Percentiles rank a stretch among this genome's conserved stretches.
These are phyloP conservation scores for Heterochromis multidens DNA, from an alignment of 2,113 vertebrate species.

Conservation along the genomic window DNA sequence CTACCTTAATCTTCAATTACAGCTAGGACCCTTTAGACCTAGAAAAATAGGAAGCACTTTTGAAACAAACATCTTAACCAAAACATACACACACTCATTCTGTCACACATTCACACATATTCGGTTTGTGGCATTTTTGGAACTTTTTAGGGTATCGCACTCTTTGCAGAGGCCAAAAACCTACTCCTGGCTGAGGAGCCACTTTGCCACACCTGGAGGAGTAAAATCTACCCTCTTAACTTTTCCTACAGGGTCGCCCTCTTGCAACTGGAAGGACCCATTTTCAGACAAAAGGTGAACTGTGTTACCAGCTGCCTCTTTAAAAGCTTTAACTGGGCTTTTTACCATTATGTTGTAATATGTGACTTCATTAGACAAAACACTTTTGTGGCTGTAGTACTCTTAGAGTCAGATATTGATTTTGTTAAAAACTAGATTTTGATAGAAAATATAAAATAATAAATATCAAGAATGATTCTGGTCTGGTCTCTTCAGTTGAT, in stretches of 20 bases:
- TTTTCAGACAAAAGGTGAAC: constrained; percentile 14
- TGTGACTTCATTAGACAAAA: background rate
- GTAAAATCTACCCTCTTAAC: constrained; percentile 11
- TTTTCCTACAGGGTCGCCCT: background rate
- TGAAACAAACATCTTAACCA: constrained; percentile 31
- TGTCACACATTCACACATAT: background rate
- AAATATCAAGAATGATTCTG: background rate
- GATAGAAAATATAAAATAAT: background rate
- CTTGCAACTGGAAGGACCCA: background rate
- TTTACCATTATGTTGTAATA: background rate
- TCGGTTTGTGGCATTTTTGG: constrained; percentile 33
- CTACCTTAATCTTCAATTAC: constrained; percentile 41
- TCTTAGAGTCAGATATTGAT: background rate
- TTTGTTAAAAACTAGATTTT: background rate
- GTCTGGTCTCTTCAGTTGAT: background rate
- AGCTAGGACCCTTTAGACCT: constrained; percentile 31
- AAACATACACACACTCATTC: background rate
- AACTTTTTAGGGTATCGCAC: constrained; percentile 4
- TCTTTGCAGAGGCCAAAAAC: background rate
- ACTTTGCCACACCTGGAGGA: constrained; percentile 28
- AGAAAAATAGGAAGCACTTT: constrained; percentile 68
- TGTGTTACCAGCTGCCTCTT: constrained; percentile 8
- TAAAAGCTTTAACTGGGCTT: background rate
- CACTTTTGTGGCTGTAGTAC: background rate
- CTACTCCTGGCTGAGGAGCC: background rate